A percentile compares a stretch with the other conserved stretches of the same genome.
Conservation (phyloP, 2,888 invertebrate genomes). For the Acronicta leporina region DNA sequence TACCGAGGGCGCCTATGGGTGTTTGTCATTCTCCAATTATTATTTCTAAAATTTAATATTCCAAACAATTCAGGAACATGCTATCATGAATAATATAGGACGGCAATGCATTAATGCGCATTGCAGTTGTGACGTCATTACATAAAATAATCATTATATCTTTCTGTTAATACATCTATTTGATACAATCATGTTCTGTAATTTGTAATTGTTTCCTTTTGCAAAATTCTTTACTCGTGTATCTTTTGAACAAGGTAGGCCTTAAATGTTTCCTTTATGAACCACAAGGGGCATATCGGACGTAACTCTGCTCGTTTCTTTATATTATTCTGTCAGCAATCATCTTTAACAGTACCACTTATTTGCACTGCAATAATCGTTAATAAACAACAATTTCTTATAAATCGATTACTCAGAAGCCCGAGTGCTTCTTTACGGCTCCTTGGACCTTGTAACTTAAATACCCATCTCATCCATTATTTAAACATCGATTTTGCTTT, state of each 20-base stretch:
- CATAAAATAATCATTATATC: too few relatives aligned
- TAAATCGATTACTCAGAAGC: conserved; percentile 49
- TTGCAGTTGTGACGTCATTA: conserved; percentile 30
- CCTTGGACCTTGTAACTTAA: conserved; percentile 46
- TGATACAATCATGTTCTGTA: too few relatives aligned
- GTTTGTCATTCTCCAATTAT: too few relatives aligned
- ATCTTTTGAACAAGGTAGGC: too few relatives aligned
- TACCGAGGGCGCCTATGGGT: too few relatives aligned
- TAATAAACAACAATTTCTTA: conserved; percentile 42
- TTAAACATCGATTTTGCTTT: conserved; percentile 45
- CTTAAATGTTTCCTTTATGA: too few relatives aligned
- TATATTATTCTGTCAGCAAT: conserved; percentile 14
- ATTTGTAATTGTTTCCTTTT: too few relatives aligned
- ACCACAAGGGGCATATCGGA: not conserved
- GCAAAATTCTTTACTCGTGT: too few relatives aligned
- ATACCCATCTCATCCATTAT: conserved; percentile 58
- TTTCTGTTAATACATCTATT: too few relatives aligned
- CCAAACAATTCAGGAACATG: not conserved
- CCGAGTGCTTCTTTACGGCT: conserved; percentile 32
- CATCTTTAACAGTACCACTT: conserved; percentile 18
- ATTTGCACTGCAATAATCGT: conserved; percentile 25
- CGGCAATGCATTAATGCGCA: conserved; percentile 18
- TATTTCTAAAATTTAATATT: too few relatives aligned
- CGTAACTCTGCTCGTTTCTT: not conserved
- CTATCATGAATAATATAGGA: conserved; percentile 8